phyloP scores from a whole-genome alignment of 2,797 vertebrate species.

The Tympanoctomys barrerae region DNA sequence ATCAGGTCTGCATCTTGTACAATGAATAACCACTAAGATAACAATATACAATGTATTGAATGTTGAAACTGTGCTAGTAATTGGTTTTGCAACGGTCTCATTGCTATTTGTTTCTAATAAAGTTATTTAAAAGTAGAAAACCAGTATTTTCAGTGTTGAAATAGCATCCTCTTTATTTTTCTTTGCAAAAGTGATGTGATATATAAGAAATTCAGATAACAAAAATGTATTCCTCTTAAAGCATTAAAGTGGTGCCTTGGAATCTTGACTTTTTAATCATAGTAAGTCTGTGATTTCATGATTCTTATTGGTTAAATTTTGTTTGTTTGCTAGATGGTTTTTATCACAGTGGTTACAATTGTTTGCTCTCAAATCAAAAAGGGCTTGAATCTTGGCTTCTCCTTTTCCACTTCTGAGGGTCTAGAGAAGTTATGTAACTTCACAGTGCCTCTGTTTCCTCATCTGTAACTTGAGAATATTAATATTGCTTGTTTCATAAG shows the following conservation, averaged over 20 bases:
- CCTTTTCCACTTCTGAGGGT: neutral
- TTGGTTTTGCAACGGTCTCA: no score
- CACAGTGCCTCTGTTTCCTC: conserved; percentile 7
- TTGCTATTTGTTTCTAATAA: no score
- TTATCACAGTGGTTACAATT: conserved; percentile 18
- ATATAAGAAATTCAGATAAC: conserved; percentile 32
- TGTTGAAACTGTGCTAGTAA: no score
- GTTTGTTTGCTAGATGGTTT: conserved; percentile 16
- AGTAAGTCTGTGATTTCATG: conserved; percentile 43
- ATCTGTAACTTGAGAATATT: conserved; percentile 38
- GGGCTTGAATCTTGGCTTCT: conserved; percentile 36
- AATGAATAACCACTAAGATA: no score
- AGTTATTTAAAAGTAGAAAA: neutral
- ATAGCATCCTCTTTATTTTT: neutral
- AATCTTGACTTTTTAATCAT: conserved; percentile 53
- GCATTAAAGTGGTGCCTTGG: neutral
- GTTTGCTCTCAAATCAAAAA: neutral
- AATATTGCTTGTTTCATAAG: conserved; percentile 28
- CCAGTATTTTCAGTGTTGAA: conserved; percentile 42
- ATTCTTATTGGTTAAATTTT: conserved; percentile 50
- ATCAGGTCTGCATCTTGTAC: no score
- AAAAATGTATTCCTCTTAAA: conserved; percentile 36
- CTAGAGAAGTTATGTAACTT: conserved; percentile 43
- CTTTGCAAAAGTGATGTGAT: conserved; percentile 21
- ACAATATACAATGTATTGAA: no score